Conservation (phyloP, 2,888 invertebrate species). For the Sinelater perroti region DNA sequence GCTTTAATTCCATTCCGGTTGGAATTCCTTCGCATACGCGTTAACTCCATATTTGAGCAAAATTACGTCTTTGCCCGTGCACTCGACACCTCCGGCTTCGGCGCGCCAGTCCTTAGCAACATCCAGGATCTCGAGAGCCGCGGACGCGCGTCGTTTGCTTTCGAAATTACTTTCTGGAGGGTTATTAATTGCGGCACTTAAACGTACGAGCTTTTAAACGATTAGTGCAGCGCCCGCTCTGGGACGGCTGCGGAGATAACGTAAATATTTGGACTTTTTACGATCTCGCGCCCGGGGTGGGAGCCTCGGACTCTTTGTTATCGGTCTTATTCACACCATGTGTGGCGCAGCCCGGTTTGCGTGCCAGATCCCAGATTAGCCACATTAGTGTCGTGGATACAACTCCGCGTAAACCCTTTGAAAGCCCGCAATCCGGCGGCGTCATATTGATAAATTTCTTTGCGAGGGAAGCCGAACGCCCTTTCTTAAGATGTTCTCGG, state of each 20-base stretch:
- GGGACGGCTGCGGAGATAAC: slow-evolving; percentile 1
- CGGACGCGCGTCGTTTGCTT: background rate
- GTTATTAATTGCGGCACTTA: slow-evolving; percentile 8
- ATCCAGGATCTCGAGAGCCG: background rate
- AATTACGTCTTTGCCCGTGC: no score
- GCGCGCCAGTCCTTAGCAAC: background rate
- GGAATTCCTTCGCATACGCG: no score
- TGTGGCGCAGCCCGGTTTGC: slow-evolving; percentile 13
- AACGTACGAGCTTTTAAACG: slow-evolving; percentile 12
- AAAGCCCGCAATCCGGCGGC: no score
- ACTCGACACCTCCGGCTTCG: no score
- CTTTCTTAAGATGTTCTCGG: no score
- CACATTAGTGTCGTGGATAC: slow-evolving; percentile 12
- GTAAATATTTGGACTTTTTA: slow-evolving; percentile 4
- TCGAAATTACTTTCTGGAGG: slow-evolving; percentile 10
- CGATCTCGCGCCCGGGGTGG: background rate
- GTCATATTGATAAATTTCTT: no score
- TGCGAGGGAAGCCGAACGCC: no score
- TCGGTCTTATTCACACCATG: slow-evolving; percentile 3
- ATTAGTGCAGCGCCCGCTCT: slow-evolving; percentile 9
- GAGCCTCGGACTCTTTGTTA: background rate
- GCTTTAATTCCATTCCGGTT: no score
- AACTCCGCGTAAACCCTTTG: no score
- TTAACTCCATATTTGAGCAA: no score
- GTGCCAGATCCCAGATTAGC: slow-evolving; percentile 16